These are phyloP conservation scores for Tolmerus cingulatus DNA, from an alignment of 2,888 invertebrate genomes.

Conservation along the genomic window DNA sequence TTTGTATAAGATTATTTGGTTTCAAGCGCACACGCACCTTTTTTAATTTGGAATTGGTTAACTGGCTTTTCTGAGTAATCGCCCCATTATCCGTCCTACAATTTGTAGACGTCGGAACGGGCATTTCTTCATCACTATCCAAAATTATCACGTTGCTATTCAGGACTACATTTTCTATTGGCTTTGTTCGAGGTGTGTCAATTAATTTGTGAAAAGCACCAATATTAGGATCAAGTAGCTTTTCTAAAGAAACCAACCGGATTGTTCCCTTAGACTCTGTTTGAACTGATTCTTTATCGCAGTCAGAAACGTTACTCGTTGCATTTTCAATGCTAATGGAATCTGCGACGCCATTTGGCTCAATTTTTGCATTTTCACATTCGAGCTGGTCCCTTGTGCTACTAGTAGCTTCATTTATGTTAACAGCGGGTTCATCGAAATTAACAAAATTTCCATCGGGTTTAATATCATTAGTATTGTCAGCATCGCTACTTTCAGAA, in stretches of 20 bases:
- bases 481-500: neutral
- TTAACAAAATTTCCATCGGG: neutral
- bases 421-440: neutral
- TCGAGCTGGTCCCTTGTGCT: neutral
- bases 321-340: neutral
- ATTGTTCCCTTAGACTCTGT: slow-evolving; percentile 2
- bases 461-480: neutral
- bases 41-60: neutral
- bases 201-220: neutral
- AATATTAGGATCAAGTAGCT: slow-evolving; percentile 47
- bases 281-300: neutral
- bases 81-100: neutral
- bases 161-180: neutral
- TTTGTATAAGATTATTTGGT: neutral
- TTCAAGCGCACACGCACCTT: neutral
- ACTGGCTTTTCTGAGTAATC: neutral
- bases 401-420: neutral
- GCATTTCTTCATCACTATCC: slow-evolving; percentile 42
- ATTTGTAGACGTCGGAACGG: neutral
- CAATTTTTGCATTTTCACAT: slow-evolving; percentile 22
- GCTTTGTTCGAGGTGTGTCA: neutral
- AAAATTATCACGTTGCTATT: slow-evolving; percentile 40
- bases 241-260: slow-evolving; percentile 47
- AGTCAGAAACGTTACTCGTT: neutral
- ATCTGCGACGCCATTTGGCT: neutral